Conservation (phyloP, 2,888 invertebrate species). For the Lysandra coridon region DNA sequence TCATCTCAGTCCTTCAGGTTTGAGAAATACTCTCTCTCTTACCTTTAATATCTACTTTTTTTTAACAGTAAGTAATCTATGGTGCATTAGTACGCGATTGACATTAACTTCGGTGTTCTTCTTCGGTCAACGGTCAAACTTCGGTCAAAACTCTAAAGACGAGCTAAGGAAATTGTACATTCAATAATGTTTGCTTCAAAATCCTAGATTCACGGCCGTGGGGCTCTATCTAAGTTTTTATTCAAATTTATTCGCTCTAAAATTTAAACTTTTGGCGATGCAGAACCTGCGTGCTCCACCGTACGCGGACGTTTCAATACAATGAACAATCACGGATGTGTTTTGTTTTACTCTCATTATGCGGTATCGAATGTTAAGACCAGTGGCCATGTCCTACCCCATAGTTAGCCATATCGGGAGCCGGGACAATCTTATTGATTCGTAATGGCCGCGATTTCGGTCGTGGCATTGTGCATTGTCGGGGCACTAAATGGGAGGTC, state of each 20-base stretch:
- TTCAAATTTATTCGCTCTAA: not conserved
- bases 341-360: slow-evolving; percentile 57
- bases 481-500: not conserved
- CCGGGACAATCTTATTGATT: slow-evolving; percentile 51
- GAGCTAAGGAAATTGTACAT: too few species aligned
- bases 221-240: not conserved
- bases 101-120: too few species aligned
- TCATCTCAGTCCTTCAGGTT: too few species aligned
- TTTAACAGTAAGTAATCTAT: too few species aligned
- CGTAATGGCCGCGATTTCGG: slow-evolving; percentile 55
- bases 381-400: slow-evolving; percentile 50
- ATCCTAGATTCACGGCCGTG: not conserved
- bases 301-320: slow-evolving; percentile 74
- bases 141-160: too few species aligned
- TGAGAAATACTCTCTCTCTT: too few species aligned
- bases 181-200: not conserved
- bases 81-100: too few species aligned
- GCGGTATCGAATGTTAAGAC: slow-evolving; percentile 46
- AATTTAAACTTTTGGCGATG: slow-evolving; percentile 9
- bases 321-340: slow-evolving; percentile 65
- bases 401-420: slow-evolving; percentile 39
- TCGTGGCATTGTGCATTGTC: slow-evolving; percentile 32
- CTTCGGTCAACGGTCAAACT: too few species aligned
- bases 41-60: too few species aligned
- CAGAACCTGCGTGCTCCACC: slow-evolving; percentile 44